Evolutionary conservation across 2,797 vertebrate species (phyloP).

Genomic region (Coendou prehensilis): DNA sequence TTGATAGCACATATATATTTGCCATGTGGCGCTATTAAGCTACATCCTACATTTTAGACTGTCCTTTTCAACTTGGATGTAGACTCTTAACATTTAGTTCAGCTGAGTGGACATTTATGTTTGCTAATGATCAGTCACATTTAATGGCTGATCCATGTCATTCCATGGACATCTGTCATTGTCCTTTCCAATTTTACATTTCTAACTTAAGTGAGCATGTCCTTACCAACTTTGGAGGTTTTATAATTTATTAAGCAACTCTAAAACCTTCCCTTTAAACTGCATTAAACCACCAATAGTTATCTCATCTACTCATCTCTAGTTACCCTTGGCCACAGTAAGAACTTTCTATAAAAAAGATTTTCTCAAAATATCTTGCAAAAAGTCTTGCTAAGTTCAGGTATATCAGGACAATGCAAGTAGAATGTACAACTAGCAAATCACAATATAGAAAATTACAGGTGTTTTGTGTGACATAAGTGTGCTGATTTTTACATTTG

Average conservation of each 20-base stretch:
- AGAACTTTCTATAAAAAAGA: not conserved
- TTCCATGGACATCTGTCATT: not conserved
- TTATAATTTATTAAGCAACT: not conserved
- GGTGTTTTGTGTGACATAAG: not conserved
- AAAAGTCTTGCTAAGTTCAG: conserved; percentile 8
- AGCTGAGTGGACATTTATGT: not conserved
- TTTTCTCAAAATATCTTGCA: not conserved
- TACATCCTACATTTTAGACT: not conserved
- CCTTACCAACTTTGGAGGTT: not conserved
- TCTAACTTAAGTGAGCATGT: not conserved
- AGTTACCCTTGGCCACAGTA: not conserved
- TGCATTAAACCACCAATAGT: not conserved
- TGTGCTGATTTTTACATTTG: not conserved
- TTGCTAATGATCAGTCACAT: not conserved
- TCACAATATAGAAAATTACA: not conserved
- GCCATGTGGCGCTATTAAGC: not conserved
- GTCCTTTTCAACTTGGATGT: not conserved
- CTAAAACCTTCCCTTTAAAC: not conserved
- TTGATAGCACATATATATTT: not conserved
- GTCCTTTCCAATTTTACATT: not conserved
- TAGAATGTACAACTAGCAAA: not conserved
- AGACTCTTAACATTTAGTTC: not conserved
- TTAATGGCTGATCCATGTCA: not conserved
- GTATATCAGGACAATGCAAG: not conserved
- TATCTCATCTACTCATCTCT: not conserved